Evolutionary conservation across 2,888 invertebrate species (phyloP), one percentile per base, ranked within the genome.

Genomic region (Galeruca laticollis): DNA sequence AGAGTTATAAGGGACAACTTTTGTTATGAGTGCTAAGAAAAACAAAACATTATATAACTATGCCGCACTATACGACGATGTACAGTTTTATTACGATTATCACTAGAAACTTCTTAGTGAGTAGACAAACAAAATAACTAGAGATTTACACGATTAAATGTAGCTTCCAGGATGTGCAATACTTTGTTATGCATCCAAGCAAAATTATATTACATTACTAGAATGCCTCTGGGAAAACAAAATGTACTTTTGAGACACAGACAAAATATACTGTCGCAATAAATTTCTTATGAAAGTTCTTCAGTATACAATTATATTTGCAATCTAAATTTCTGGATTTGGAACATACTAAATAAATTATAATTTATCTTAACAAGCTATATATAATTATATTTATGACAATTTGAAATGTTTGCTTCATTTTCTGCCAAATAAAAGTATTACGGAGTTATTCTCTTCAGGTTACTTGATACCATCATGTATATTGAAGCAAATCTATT

Each of bases 21-120:
- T 63, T 35, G 67, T 65, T 66, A 66, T 57, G 15, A 54, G n/a
- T 26, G 60, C 31, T 59, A 57, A 60, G 64, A 59, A 64, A 64
- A 69, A 69, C 64, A 66, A 59, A 51, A 66, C 66, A 66, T 66
- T 66, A 51, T 66, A 66, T 59, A 66, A 60, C 66, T 51, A 57
- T 66, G 40, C 37, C 37, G 51, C 40, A 51, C 15, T 15, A 60
- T n/a, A 18, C 49, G 40, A 37, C 13, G 59, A 51, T 18, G 51
- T 51, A 40, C 59, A 40, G 11, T 47, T 66, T 66, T 66, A 66
- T 66, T 49, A 66, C 59, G 51, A 59, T 66, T 66, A 66, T 66
- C 49, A 59, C 65, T 40, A 10, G 26, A 66, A 66, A 66, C 49
- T 66, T 66, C 66, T 35, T 59, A 33, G 51, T 35, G 51, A 66